These are phyloP conservation scores for Acrocyrtus sp. DNA, from an alignment of 2,888 invertebrate genomes.

Conservation along the genomic window DNA sequence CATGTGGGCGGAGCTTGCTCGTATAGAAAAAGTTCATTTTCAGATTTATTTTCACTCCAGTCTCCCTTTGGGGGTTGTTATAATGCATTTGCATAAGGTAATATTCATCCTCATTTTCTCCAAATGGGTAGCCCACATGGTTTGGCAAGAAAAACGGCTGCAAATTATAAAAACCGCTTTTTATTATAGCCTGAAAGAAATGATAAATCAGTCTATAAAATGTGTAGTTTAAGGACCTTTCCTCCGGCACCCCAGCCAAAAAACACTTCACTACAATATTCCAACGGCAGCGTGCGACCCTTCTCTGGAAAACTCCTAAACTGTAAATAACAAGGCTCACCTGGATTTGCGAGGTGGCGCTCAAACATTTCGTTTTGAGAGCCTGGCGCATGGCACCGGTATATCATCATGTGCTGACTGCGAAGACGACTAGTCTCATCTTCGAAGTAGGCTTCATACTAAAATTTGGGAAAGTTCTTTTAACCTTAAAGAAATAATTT, in stretches of 20 bases:
- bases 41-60: background rate
- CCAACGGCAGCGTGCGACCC: background rate
- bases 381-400: background rate
- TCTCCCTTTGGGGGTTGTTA: conserved; percentile 14
- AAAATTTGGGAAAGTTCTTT: too few relatives aligned
- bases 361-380: background rate
- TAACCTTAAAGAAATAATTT: too few relatives aligned
- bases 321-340: background rate
- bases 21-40: conserved; percentile 31
- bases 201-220: background rate
- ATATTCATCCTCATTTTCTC: conserved; percentile 15
- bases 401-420: background rate
- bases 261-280: conserved; percentile 6
- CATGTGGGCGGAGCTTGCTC: conserved; percentile 8
- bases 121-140: conserved; percentile 31
- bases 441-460: background rate
- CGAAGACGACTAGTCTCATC: background rate
- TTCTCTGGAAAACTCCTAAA: background rate
- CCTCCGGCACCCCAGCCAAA: conserved; percentile 6
- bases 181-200: too few relatives aligned
- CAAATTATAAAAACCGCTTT: too few relatives aligned
- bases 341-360: background rate
- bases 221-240: too few relatives aligned
- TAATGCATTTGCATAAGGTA: conserved; percentile 26
- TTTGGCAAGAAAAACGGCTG: conserved; percentile 28